Percentiles rank a stretch among this genome's conserved stretches.
Conservation (phyloP, 2,113 vertebrate genomes). For the Catharus bicknelli region DNA sequence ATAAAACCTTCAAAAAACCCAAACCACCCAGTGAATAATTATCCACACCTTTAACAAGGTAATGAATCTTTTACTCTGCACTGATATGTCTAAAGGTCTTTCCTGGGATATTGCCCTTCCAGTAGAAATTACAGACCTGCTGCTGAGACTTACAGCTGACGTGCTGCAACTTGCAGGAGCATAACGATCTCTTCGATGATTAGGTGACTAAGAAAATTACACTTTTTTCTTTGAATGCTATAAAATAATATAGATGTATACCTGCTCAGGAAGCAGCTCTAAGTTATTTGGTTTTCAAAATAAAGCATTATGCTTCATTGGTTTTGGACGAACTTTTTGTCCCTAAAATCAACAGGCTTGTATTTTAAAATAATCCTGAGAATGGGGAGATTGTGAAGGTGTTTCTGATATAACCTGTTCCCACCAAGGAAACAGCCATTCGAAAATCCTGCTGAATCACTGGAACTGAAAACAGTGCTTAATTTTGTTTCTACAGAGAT, state of each 20-base stretch:
- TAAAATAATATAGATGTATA: not conserved
- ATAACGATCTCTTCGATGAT: not conserved
- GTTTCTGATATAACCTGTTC: not conserved
- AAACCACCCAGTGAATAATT: not conserved
- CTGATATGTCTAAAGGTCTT: not conserved
- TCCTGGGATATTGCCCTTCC: not conserved
- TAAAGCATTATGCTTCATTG: not conserved
- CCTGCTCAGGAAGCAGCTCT: not conserved
- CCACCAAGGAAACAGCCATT: not conserved
- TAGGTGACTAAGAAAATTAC: not conserved
- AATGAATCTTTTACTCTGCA: not conserved
- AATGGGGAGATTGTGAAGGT: not conserved
- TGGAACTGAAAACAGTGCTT: not conserved
- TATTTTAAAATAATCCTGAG: not conserved
- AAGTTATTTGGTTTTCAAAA: not conserved
- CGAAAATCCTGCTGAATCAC: not conserved
- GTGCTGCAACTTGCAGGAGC: not conserved
- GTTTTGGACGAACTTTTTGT: not conserved
- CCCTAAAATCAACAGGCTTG: not conserved
- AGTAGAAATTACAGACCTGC: not conserved
- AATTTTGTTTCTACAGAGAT: not conserved
- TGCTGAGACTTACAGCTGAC: not conserved
- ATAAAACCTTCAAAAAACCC: not conserved
- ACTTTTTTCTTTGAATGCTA: not conserved
- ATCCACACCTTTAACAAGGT: not conserved